Evolutionary conservation across 2,113 vertebrate genomes (phyloP), one percentile per base, ranked within the genome.

Genomic region (Pelmatolapia mariae): DNA sequence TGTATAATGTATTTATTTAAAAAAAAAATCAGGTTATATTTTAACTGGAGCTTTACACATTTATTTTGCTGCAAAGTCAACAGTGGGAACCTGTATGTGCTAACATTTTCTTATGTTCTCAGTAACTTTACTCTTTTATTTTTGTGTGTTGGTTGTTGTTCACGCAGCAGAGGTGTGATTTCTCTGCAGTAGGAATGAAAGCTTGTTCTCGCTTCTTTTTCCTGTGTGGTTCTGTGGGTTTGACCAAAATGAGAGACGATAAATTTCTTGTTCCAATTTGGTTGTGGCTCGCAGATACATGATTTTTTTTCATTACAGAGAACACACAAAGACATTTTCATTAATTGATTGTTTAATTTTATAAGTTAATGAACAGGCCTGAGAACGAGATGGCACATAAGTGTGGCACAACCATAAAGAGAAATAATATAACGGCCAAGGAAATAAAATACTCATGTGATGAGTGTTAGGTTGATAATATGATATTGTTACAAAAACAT

Each of bases 401-500:
- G 29, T 0, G 31, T 2, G 31, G 31, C 31, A 31, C 31, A 31
- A 31, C 31, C 31, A 31, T 7, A 2, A 31, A 31, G 31, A 52
- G 18, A 5, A 52, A 52, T n/a, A 52, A 52, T 52, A n/a, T n/a
- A 2, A n/a, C 0, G 2, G 50, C 18, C 50, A n/a, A 10, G 50
- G 0, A 52, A 52, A n/a, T 52, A n/a, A 0, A 52, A 52, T 5
- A 52, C 50, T 52, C 0, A 0, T 52, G 50, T 52, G 50, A 52
- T 52, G 0, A 52, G 50, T 0, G 50, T 52, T 53, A n/a, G 10
- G 50, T 53, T 53, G 50, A n/a, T n/a, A 53, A 53, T 53, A 53
- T 53, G 50, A 10, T n/a, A 53, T n/a, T 53, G 50, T 53, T 53
- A 53, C 50, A 52, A 52, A 52, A 0, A 52, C 1, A 52, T n/a